phyloP scores from a whole-genome alignment of 2,888 invertebrate genomes.

The Odontocerum albicorne region DNA sequence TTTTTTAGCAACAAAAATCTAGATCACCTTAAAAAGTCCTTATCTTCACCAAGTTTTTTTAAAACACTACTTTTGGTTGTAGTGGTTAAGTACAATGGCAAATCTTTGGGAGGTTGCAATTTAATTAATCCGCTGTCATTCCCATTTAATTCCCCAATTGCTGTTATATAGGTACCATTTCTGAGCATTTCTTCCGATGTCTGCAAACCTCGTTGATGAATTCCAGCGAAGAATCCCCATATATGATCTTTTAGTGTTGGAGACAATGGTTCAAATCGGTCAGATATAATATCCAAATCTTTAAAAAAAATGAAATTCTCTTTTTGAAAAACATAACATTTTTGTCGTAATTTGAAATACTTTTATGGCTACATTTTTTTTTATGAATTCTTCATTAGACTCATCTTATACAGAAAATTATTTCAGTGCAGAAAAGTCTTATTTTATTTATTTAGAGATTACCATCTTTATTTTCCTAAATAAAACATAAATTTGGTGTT shows the following conservation, averaged over 20 bases:
- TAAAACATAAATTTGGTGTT: too few species aligned
- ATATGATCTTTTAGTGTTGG: constrained; percentile 77
- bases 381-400: too few species aligned
- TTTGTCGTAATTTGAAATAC: too few species aligned
- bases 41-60: constrained; percentile 71
- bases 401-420: too few species aligned
- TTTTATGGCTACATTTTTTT: too few species aligned
- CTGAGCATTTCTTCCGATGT: constrained; percentile 85
- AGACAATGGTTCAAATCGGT: constrained; percentile 77
- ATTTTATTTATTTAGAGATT: too few species aligned
- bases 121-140: constrained; percentile 65
- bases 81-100: constrained; percentile 77
- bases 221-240: constrained; percentile 84
- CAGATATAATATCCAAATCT: constrained; percentile 81
- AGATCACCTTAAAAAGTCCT: constrained; percentile 70
- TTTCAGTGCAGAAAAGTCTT: too few species aligned
- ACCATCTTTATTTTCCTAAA: too few species aligned
- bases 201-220: constrained; percentile 80
- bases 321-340: too few species aligned
- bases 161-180: constrained; percentile 78
- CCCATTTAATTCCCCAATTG: constrained; percentile 74
- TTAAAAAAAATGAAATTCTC: background rate
- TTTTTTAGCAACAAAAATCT: too few species aligned
- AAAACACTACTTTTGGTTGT: constrained; percentile 75
- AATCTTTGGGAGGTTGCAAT: constrained; percentile 70